Conservation (phyloP, 2,888 invertebrate genomes). For the Mechanitis messenoides region DNA sequence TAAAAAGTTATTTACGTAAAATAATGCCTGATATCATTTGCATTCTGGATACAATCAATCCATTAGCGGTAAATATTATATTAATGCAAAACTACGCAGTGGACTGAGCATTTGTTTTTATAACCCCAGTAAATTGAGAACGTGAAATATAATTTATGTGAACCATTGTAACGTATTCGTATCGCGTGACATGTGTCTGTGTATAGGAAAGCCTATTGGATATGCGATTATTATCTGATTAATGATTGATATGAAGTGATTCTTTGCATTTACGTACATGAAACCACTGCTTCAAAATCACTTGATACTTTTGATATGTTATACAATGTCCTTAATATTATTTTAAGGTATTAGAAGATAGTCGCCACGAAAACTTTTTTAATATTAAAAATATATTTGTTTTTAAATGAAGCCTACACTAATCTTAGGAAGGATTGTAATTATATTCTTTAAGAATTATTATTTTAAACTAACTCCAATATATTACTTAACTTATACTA, state of each 20-base stretch:
- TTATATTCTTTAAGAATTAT: too few species aligned
- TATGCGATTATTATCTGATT: not conserved
- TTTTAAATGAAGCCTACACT: too few species aligned
- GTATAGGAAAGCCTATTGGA: not conserved
- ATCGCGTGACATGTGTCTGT: not conserved
- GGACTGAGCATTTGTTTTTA: not conserved
- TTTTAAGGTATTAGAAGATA: too few species aligned
- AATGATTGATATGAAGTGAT: not conserved
- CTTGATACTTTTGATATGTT: not conserved
- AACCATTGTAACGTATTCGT: not conserved
- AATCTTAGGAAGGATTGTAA: too few species aligned
- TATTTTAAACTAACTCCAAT: too few species aligned
- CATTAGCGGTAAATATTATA: not conserved
- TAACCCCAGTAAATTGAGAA: not conserved
- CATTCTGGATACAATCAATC: not conserved
- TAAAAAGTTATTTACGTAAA: too few species aligned
- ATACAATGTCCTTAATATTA: too few species aligned
- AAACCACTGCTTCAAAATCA: not conserved
- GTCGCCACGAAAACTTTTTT: too few species aligned
- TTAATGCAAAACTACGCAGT: not conserved
- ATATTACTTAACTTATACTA: too few species aligned
- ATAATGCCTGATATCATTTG: not conserved
- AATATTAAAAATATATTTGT: too few species aligned
- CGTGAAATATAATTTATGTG: slow-evolving; percentile 2
- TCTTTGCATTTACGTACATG: not conserved